Evolutionary conservation across 2,113 vertebrate species (phyloP).

Genomic region (Sylvia atricapilla): DNA sequence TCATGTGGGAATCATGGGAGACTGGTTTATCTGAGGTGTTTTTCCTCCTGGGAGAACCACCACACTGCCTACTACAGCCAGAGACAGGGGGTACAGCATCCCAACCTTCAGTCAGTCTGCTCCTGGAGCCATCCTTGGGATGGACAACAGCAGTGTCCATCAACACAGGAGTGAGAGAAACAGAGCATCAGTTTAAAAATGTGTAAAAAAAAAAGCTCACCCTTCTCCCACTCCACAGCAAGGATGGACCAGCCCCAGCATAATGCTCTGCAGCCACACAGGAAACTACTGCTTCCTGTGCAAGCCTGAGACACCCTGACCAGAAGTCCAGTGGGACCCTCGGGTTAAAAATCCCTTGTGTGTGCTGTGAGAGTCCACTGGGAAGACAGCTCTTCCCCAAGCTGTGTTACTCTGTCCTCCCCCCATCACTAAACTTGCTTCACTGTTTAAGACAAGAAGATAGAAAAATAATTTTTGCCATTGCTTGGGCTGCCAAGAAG

Average conservation of each 20-base stretch:
- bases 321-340: background rate
- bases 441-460: background rate
- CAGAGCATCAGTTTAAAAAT: background rate
- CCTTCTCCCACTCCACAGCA: background rate
- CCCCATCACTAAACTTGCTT: background rate
- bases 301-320: background rate
- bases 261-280: rapidly evolving
- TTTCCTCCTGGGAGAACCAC: background rate
- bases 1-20: rapidly evolving
- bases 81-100: too few relatives aligned
- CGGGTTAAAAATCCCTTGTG: background rate
- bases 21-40: background rate
- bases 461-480: background rate
- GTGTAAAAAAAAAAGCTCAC: background rate
- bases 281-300: background rate
- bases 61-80: background rate
- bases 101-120: background rate
- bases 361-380: rapidly evolving
- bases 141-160: background rate
- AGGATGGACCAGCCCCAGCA: background rate
- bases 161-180: background rate
- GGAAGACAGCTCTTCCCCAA: background rate
- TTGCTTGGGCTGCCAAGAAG: background rate
- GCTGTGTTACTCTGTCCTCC: background rate
- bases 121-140: background rate